Percentiles rank a stretch among this genome's conserved stretches.
phyloP scores from a whole-genome alignment of 2,113 vertebrate species.

The Gallinago media region DNA sequence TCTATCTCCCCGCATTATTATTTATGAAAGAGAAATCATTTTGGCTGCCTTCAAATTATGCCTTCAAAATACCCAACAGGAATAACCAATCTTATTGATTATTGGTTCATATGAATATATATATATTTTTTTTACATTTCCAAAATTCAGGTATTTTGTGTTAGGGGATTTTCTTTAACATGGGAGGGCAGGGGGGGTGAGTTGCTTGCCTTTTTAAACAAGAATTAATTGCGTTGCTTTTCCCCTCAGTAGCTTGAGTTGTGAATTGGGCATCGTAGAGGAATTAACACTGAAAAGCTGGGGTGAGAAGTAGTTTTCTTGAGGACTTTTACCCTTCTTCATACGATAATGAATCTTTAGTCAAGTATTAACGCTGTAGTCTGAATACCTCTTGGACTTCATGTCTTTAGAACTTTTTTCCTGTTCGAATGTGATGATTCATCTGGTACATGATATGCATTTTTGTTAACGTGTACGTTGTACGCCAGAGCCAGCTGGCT shows the following conservation, averaged over 20 bases:
- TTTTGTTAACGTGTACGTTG: constrained; percentile 36
- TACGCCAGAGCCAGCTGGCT: constrained; percentile 23
- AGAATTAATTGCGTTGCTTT: background rate
- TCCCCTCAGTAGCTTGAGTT: background rate
- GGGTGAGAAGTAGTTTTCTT: background rate
- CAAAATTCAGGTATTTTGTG: background rate
- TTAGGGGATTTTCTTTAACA: background rate
- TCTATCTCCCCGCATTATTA: background rate
- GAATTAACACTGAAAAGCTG: background rate
- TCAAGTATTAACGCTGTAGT: constrained; percentile 19
- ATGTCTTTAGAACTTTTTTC: background rate
- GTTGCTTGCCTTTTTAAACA: background rate
- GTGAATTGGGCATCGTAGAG: background rate
- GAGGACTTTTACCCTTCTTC: background rate
- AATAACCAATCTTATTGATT: background rate
- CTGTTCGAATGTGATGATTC: constrained; percentile 24
- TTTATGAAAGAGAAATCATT: background rate
- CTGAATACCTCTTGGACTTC: constrained; percentile 41
- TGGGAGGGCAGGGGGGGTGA: background rate
- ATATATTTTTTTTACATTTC: background rate
- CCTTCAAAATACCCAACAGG: background rate
- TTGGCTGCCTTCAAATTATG: constrained; percentile 8
- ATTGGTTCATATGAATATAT: background rate
- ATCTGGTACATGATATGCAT: constrained; percentile 4
- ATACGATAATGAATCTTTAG: background rate